Conservation (phyloP, 2,113 vertebrate genomes). For the Tonatia bakeri region DNA sequence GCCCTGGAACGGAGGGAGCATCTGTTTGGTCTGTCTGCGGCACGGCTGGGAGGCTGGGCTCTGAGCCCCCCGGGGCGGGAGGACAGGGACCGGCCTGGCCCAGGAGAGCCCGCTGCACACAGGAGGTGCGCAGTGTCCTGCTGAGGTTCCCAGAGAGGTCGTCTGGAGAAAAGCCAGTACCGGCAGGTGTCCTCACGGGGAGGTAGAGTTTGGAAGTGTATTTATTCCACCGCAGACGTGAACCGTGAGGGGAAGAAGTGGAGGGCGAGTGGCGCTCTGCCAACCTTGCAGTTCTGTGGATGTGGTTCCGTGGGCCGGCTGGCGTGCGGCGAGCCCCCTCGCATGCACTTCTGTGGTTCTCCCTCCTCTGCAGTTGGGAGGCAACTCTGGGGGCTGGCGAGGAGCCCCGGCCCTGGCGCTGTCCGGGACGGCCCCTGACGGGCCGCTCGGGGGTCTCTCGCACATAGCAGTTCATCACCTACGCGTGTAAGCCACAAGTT, state of each 20-base stretch:
- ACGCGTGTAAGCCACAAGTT: neutral
- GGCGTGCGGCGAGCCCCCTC: neutral
- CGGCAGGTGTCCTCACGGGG: neutral
- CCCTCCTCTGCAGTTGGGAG: neutral
- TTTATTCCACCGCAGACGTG: neutral
- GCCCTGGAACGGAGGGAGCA: neutral
- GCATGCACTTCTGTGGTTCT: neutral
- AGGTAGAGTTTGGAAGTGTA: neutral
- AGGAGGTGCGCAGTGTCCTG: neutral
- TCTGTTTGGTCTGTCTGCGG: neutral
- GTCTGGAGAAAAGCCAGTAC: neutral
- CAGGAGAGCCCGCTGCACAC: neutral
- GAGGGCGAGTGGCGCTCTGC: neutral
- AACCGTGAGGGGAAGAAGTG: rapidly evolving
- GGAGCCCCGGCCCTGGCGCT: neutral
- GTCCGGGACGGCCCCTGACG: rapidly evolving
- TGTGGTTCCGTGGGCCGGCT: neutral
- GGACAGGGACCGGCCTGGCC: rapidly evolving
- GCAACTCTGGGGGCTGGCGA: neutral
- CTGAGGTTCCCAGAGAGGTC: neutral
- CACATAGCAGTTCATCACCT: neutral
- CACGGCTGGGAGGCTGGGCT: neutral
- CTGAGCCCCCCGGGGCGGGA: neutral
- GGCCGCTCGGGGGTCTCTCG: neutral
- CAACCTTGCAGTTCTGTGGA: neutral